Percentiles rank a stretch among this genome's conserved stretches.
These are phyloP conservation scores for Mechanitis messenoides DNA, from an alignment of 2,888 invertebrate genomes.

Conservation along the genomic window DNA sequence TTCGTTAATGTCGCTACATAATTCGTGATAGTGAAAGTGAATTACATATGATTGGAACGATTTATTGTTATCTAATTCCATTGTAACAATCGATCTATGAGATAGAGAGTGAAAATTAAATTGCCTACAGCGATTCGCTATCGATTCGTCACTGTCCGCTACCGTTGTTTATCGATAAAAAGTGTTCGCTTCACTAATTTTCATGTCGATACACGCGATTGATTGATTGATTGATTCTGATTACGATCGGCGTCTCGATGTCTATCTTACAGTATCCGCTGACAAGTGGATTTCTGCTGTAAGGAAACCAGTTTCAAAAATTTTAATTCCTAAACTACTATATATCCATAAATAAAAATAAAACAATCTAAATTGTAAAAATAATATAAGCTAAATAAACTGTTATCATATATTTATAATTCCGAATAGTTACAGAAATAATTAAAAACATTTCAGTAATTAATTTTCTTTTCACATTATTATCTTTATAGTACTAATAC, in stretches of 20 bases:
- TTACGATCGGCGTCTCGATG: constrained; percentile 34
- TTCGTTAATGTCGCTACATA: background rate
- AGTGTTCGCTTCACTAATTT: constrained; percentile 41
- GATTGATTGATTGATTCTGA: constrained; percentile 40
- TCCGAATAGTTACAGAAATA: no score
- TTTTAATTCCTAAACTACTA: background rate
- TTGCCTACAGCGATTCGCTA: constrained; percentile 39
- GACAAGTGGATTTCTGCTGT: constrained; percentile 29
- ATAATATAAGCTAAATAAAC: no score
- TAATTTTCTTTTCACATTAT: no score
- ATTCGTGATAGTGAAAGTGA: constrained; percentile 18
- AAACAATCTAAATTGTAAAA: no score
- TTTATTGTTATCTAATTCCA: constrained; percentile 21
- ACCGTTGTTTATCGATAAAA: constrained; percentile 44
- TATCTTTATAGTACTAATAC: no score
- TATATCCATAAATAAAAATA: background rate
- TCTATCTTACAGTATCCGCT: constrained; percentile 31
- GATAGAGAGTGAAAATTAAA: constrained; percentile 36
- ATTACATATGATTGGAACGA: constrained; percentile 14
- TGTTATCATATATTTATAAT: no score
- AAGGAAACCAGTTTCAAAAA: constrained; percentile 16
- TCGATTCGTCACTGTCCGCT: constrained; percentile 45
- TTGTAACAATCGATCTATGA: constrained; percentile 22
- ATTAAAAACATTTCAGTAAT: no score
- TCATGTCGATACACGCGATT: constrained; percentile 28